Evolutionary conservation across 2,888 invertebrate species (phyloP), one percentile per base, ranked within the genome.

Genomic region (Sinotaia quadrata): DNA sequence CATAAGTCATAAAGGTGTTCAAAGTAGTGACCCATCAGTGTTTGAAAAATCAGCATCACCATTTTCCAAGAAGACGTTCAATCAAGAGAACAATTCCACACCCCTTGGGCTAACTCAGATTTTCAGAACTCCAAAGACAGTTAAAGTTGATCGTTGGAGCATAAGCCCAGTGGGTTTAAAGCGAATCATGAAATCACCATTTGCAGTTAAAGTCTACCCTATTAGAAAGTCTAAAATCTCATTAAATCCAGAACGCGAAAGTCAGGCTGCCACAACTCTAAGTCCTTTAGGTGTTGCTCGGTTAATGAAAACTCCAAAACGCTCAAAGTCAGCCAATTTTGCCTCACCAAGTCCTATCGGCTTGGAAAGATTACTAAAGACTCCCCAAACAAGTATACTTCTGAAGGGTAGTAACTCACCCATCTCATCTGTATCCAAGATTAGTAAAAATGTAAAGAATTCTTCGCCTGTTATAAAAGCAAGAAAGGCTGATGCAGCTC

Each of bases 241-340:
- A n/a, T n/a, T n/a, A n/a, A n/a, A n/a, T n/a, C n/a, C n/a, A n/a
- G n/a, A n/a, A n/a, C n/a, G n/a, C n/a, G 29, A 73, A 29, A 29
- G 47, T n/a, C 29, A 24, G n/a, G 41, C 24, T 8, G 61, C 44
- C 12, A 68, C 65, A 44, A 31, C 52, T 5, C 29, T 41, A 12
- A 69, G 65, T 33, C 73, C 69, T 29, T n/a, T 49, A 37, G 73
- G 67, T 1, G n/a, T 67, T 47, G 69, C 62, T 18, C 10, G 56
- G 24, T 61, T 69, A 15, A 27, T 65, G 27, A 72, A 72, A 49
- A 69, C 72, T 15, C 67, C 68, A 36, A 27, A 75, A 67, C 41
- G 29, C 24, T 2, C 24, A 7, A 52, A 62, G 15, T 27, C 31
- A 27, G 47, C 36, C 4, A 49, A 21, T 7, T 57, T 49, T n/a